These are phyloP conservation scores for Temnopleurus reevesii DNA, from an alignment of 53 echinoderm and acorn worm species.

Conservation along the genomic window DNA sequence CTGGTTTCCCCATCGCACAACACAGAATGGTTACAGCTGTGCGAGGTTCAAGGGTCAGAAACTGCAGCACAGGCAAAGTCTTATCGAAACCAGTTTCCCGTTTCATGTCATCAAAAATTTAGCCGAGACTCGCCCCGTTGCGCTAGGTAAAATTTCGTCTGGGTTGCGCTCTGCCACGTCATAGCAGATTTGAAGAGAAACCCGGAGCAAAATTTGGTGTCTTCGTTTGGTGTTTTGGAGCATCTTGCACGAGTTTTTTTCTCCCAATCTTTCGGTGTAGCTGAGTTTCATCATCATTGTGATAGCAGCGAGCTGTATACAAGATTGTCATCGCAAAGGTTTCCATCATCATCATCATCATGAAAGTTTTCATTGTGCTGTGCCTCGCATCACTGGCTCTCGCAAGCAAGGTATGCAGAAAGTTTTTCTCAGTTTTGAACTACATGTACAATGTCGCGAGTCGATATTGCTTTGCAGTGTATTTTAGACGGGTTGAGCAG, in stretches of 20 bases:
- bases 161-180: neutral
- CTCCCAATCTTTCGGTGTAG: neutral
- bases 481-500: too few relatives aligned
- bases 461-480: too few relatives aligned
- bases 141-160: neutral
- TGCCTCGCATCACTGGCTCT: conserved; percentile 2
- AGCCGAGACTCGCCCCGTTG: neutral
- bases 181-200: neutral
- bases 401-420: conserved; percentile 21
- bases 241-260: neutral
- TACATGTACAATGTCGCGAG: too few relatives aligned
- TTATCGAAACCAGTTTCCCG: conserved; percentile 19
- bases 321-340: neutral
- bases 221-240: neutral
- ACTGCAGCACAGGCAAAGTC: neutral
- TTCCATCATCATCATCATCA: neutral
- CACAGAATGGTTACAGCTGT: neutral
- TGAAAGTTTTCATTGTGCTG: neutral
- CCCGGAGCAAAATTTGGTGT: neutral
- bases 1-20: neutral
- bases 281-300: neutral
- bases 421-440: too few relatives aligned
- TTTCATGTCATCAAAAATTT: neutral
- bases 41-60: conserved; percentile 10
- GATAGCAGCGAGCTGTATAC: neutral